phyloP scores from a whole-genome alignment of 1,140 invertebrate genomes.

The Chironomus striatipennis region DNA sequence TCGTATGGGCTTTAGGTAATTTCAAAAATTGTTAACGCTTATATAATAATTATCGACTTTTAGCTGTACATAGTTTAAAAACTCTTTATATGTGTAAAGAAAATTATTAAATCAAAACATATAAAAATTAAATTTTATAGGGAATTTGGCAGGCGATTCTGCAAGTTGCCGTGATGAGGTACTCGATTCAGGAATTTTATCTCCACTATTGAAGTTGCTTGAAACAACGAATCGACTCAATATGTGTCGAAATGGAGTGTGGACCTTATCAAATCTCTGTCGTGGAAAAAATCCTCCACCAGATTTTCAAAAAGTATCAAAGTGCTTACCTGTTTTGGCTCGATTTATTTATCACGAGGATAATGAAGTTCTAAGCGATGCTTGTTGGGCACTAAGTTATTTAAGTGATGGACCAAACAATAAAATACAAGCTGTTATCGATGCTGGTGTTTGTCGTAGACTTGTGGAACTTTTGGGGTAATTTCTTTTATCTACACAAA shows the following conservation, averaged over 20 bases:
- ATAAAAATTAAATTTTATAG: constrained; percentile 21
- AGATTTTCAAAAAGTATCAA: constrained; percentile 77
- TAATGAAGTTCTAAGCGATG: constrained; percentile 85
- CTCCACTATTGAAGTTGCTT: constrained; percentile 80
- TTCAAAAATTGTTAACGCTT: neutral
- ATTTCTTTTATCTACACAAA: constrained; percentile 33
- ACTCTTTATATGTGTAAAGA: no score
- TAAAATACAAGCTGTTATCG: constrained; percentile 96
- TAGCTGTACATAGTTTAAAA: no score
- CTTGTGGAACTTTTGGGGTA: constrained; percentile 91
- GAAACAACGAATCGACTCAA: constrained; percentile 74
- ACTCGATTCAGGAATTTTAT: constrained; percentile 72
- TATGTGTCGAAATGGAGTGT: constrained; percentile 95
- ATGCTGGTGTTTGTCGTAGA: constrained; percentile 88
- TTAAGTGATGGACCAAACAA: constrained; percentile 95
- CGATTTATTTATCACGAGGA: constrained; percentile 83
- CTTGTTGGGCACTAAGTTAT: constrained; percentile 93
- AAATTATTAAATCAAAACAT: no score
- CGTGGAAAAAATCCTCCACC: constrained; percentile 95
- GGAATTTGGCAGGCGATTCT: constrained; percentile 93
- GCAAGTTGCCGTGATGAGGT: constrained; percentile 88
- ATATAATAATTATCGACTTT: no score
- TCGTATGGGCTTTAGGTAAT: constrained; percentile 85
- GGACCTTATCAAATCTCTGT: constrained; percentile 94
- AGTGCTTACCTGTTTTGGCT: constrained; percentile 78